Conservation (phyloP, 2,797 vertebrate species). For the Lepidocolaptes lacrymiger region DNA sequence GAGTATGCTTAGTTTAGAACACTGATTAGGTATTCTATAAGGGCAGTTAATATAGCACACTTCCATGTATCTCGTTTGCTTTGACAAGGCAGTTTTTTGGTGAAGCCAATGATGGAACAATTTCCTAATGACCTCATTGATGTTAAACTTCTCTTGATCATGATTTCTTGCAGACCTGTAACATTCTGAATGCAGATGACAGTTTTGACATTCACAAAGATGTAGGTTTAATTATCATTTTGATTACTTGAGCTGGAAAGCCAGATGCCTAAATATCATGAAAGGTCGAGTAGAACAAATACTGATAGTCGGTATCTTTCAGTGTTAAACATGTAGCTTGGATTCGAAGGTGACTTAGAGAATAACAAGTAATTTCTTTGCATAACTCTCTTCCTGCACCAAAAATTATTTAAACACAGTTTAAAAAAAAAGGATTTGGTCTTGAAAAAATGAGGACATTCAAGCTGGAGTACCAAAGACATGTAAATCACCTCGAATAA, state of each 20-base stretch:
- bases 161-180: constrained; percentile 49
- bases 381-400: neutral
- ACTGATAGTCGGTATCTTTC: constrained; percentile 27
- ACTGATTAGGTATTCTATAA: neutral
- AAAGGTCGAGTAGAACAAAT: constrained; percentile 71
- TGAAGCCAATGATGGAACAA: neutral
- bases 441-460: neutral
- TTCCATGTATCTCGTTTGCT: neutral
- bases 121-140: constrained; percentile 30
- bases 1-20: neutral
- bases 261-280: constrained; percentile 74
- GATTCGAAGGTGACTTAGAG: constrained; percentile 15
- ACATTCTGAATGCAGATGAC: constrained; percentile 67
- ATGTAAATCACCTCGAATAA: constrained; percentile 8
- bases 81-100: constrained; percentile 19
- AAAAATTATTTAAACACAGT: neutral
- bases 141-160: constrained; percentile 41
- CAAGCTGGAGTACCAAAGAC: neutral
- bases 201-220: constrained; percentile 75
- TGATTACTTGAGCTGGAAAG: constrained; percentile 71
- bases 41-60: neutral
- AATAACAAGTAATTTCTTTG: neutral
- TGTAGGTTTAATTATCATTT: constrained; percentile 69
- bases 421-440: neutral
- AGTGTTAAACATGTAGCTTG: constrained; percentile 24